Evolutionary conservation across 2,113 vertebrate species (phyloP), one percentile per base, ranked within the genome.

Genomic region (Cyanocitta stelleri): DNA sequence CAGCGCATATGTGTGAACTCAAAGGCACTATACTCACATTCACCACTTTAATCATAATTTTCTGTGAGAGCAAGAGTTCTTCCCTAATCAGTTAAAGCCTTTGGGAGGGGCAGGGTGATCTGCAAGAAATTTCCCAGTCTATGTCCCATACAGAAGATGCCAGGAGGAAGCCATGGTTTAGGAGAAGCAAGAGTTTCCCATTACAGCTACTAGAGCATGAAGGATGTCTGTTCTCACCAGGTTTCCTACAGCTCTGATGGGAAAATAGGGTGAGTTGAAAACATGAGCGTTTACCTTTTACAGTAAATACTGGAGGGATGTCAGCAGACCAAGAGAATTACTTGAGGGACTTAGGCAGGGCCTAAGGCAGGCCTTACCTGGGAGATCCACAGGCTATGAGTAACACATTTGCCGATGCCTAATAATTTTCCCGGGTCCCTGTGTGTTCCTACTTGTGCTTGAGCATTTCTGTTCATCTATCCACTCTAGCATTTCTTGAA

Each of bases 1-100:
- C 82, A 56, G 30, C 1, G 0, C 20, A 19, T 3, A 8, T 33
- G 7, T 2, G 0, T 37, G 44, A 82, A 39, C 2, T 3, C 33
- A 80, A 30, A 35, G 71, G 29, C 44, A 73, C 23, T 13, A 10
- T 32, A 39, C 23, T 72, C 49, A 43, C 1, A 2, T 62, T 85
- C 32, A 64, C 23, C 0, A 0, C n/a, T 46, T 55, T 52, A 68
- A 61, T 8, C 18, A 37, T 9, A 7, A 54, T 29, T 61, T 93
- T 76, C 24, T 46, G n/a, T 14, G 33, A 79, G 1, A 63, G 5
- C 37, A 94, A 41, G 32, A 1, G 1, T 19, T 51, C n/a, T 69
- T 73, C 23, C 23, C n/a, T 24, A 9, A 37, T 54, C n/a, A 73
- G 0, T 0, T 30, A 13, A 83, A 80, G n/a, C 16, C 51, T 69